phyloP scores from a whole-genome alignment of 2,113 vertebrate genomes.

The Parotia lawesii region DNA sequence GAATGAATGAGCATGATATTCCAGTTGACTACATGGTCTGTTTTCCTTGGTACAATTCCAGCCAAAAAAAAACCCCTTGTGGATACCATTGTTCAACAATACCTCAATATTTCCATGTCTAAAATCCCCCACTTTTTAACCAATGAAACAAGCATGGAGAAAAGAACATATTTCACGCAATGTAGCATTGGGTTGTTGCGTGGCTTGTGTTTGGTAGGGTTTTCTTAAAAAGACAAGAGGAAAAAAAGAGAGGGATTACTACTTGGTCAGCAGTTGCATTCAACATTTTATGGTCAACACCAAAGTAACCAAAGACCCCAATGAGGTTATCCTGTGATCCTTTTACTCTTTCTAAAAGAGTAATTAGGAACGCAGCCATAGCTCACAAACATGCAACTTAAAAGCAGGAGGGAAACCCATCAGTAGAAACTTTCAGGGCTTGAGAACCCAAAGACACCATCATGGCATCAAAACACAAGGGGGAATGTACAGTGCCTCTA shows the following conservation, averaged over 20 bases:
- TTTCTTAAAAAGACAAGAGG: background rate
- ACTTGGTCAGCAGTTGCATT: background rate
- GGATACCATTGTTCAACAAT: background rate
- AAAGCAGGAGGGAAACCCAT: rapidly evolving
- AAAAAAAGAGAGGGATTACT: background rate
- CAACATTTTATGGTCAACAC: background rate
- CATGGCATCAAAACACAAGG: background rate
- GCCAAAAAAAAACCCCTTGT: background rate
- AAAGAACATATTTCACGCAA: background rate
- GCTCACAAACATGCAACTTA: background rate
- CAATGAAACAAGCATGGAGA: background rate
- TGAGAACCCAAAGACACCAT: background rate
- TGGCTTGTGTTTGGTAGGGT: background rate
- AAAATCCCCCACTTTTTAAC: background rate
- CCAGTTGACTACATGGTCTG: background rate
- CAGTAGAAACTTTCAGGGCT: background rate
- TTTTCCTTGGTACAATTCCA: background rate
- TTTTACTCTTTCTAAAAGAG: background rate
- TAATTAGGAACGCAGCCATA: background rate
- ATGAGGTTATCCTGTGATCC: background rate
- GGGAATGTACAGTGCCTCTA: background rate
- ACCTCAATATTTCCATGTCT: constrained; percentile 15
- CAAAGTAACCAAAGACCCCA: background rate
- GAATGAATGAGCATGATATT: constrained; percentile 6
- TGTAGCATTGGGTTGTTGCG: rapidly evolving